Conservation (phyloP, 2,113 vertebrate species). For the Piliocolobus tephrosceles region DNA sequence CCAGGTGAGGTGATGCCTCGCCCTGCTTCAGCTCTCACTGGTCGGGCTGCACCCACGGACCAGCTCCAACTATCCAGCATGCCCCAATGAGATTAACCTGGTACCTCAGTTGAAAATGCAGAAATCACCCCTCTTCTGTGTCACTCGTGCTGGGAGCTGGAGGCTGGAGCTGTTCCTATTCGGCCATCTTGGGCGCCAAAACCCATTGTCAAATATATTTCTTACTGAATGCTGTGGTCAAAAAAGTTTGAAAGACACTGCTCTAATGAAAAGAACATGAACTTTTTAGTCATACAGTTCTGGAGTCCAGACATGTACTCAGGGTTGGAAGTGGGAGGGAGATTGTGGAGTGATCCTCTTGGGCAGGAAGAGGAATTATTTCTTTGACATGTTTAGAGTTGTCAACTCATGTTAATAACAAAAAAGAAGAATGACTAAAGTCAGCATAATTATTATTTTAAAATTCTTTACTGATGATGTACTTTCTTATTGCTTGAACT, state of each 20-base stretch:
- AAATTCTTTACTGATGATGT: background rate
- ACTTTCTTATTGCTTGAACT: background rate
- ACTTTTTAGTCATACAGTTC: background rate
- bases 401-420: background rate
- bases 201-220: background rate
- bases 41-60: no score
- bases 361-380: background rate
- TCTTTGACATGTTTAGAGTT: constrained; percentile 26
- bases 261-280: background rate
- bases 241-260: background rate
- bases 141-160: no score
- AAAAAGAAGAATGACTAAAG: background rate
- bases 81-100: no score
- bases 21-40: no score
- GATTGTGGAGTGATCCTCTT: background rate
- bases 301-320: background rate
- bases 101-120: no score
- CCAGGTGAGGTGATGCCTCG: no score
- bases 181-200: no score
- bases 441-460: background rate
- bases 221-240: background rate
- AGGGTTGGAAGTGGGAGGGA: background rate
- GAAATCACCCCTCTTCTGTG: no score
- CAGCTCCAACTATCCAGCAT: no score
- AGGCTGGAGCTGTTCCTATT: no score